These are phyloP conservation scores for Cantharis rustica DNA, from an alignment of 2,888 invertebrate species.

Conservation along the genomic window DNA sequence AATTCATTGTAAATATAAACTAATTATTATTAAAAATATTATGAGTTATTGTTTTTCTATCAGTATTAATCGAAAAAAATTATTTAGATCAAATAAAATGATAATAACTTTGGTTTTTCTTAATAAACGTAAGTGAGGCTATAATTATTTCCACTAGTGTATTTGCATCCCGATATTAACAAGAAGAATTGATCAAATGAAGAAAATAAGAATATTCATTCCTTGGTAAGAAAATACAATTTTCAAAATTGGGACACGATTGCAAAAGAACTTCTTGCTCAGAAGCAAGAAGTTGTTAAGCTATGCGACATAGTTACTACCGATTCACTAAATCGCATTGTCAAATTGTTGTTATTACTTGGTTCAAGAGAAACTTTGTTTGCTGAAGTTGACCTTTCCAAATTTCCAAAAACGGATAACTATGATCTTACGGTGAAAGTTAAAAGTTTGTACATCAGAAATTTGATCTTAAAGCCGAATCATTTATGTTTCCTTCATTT, in stretches of 20 bases:
- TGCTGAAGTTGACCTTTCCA: background rate
- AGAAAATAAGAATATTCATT: constrained; percentile 58
- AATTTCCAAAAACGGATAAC: background rate
- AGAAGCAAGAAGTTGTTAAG: constrained; percentile 4
- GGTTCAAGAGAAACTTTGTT: constrained; percentile 6
- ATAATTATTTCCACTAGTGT: no score
- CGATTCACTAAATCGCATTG: constrained; percentile 8
- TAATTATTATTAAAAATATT: no score
- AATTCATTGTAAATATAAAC: no score
- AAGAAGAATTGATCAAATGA: constrained; percentile 60
- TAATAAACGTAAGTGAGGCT: no score
- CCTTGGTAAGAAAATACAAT: constrained; percentile 53
- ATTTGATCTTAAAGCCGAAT: background rate
- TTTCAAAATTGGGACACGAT: constrained; percentile 71
- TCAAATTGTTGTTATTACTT: constrained; percentile 16
- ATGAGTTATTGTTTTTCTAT: no score
- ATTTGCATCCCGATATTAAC: constrained; percentile 70
- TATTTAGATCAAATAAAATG: no score
- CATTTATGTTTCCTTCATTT: background rate
- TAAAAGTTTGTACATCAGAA: background rate
- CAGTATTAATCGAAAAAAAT: no score
- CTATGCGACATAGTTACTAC: background rate
- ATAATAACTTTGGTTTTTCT: no score
- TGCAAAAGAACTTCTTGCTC: constrained; percentile 60
- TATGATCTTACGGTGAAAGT: background rate